Evolutionary conservation across 2,797 vertebrate species (phyloP).

Genomic region (Craterocephalus amniculus): DNA sequence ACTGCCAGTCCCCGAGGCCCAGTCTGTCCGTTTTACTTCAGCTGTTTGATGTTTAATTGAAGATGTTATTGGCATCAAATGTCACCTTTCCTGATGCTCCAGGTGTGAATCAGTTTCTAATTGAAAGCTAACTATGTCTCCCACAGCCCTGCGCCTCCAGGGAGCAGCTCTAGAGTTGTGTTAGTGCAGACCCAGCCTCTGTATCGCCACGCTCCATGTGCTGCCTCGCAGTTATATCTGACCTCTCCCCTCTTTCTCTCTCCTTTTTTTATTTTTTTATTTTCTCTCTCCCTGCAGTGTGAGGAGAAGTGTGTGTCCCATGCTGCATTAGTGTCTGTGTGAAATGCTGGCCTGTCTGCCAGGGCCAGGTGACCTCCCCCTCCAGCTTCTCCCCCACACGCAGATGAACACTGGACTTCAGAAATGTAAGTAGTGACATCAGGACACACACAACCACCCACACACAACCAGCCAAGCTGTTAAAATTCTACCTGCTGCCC

Average conservation of each 20-base stretch:
- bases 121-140: slow-evolving; percentile 78
- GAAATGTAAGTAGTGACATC: slow-evolving; percentile 93
- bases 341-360: slow-evolving; percentile 99
- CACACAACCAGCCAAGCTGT: slow-evolving; percentile 66
- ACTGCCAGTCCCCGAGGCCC: slow-evolving; percentile 64
- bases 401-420: slow-evolving; percentile 99
- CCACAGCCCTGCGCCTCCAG: slow-evolving; percentile 59
- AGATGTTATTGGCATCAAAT: slow-evolving; percentile 84
- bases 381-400: slow-evolving; percentile 98
- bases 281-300: slow-evolving; percentile 83
- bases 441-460: slow-evolving; percentile 29
- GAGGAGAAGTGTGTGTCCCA: slow-evolving; percentile 91
- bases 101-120: slow-evolving; percentile 80
- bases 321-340: slow-evolving; percentile 95
- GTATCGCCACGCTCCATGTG: slow-evolving; percentile 69
- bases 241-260: slow-evolving; percentile 43
- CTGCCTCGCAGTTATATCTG: slow-evolving; percentile 71
- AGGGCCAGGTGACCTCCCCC: slow-evolving; percentile 97
- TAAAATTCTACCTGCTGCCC: slow-evolving; percentile 53
- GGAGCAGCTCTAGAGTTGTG: slow-evolving; percentile 59
- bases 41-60: slow-evolving; percentile 87
- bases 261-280: not conserved
- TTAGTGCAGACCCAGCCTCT: slow-evolving; percentile 65
- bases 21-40: slow-evolving; percentile 72
- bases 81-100: slow-evolving; percentile 80